Percentiles rank a stretch among this genome's conserved stretches.
These are phyloP conservation scores for Datnioides undecimradiatus DNA, from an alignment of 2,113 vertebrate genomes.

Conservation along the genomic window DNA sequence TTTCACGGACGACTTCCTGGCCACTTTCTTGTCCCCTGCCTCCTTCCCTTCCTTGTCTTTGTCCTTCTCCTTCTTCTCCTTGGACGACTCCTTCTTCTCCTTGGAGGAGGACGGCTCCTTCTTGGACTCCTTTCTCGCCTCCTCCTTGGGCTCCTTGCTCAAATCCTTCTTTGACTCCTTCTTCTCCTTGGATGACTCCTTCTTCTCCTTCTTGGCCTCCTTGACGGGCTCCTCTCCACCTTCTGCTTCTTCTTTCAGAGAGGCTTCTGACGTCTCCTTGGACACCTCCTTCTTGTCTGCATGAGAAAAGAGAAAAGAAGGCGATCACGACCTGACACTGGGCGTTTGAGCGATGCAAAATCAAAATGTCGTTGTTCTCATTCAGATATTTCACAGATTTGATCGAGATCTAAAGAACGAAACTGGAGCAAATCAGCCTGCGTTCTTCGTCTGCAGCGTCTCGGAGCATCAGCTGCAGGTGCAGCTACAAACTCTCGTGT, in stretches of 20 bases:
- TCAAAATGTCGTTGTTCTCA: no score
- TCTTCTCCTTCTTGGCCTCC: slow-evolving; percentile 70
- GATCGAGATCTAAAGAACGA: no score
- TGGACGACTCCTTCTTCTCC: slow-evolving; percentile 68
- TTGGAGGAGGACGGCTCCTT: slow-evolving; percentile 69
- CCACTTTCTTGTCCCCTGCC: slow-evolving; percentile 72
- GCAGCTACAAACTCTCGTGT: no score
- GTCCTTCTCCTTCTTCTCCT: slow-evolving; percentile 77
- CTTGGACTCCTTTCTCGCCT: slow-evolving; percentile 68
- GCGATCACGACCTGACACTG: no score
- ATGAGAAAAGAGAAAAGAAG: slow-evolving; percentile 9
- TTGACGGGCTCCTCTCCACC: slow-evolving; percentile 35
- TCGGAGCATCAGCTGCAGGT: no score
- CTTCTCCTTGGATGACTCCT: slow-evolving; percentile 71
- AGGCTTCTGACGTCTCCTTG: slow-evolving; percentile 42
- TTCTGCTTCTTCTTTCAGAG: slow-evolving; percentile 41
- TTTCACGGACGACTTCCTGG: slow-evolving; percentile 78
- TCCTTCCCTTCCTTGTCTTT: slow-evolving; percentile 78
- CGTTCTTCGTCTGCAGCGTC: no score
- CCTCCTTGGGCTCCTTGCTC: slow-evolving; percentile 66
- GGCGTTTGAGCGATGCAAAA: no score
- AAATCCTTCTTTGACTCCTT: slow-evolving; percentile 74
- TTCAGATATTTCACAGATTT: no score
- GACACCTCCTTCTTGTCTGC: slow-evolving; percentile 68
- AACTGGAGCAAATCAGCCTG: no score